Percentiles rank a stretch among this genome's conserved stretches.
phyloP scores from a whole-genome alignment of 2,797 vertebrate species.

The Hemitrygon akajei region DNA sequence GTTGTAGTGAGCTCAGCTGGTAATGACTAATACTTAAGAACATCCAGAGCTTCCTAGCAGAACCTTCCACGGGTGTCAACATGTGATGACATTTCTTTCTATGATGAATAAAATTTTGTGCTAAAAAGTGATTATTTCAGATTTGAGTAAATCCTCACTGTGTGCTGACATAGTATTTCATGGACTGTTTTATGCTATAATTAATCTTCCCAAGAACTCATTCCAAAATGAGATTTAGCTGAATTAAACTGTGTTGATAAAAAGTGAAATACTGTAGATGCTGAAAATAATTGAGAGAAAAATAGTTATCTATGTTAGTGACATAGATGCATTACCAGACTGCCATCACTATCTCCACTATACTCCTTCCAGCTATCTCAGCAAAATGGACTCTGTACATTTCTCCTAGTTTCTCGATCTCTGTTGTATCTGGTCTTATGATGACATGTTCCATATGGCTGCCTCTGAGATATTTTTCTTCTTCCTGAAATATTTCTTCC shows the following conservation, averaged over 20 bases:
- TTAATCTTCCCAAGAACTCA: neutral
- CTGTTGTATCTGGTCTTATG: too few species aligned
- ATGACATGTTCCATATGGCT: too few species aligned
- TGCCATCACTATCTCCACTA: too few species aligned
- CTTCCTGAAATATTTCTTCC: too few species aligned
- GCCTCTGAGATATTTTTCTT: too few species aligned
- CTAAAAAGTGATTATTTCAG: neutral
- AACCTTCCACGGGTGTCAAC: neutral
- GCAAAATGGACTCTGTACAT: too few species aligned
- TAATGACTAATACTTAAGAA: neutral
- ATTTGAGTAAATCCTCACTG: neutral
- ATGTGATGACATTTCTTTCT: neutral
- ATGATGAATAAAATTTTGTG: neutral
- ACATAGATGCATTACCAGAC: too few species aligned
- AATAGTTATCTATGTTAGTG: too few species aligned
- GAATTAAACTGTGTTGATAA: neutral
- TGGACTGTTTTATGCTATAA: neutral
- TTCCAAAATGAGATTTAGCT: neutral
- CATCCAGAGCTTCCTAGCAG: neutral
- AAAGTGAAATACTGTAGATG: neutral
- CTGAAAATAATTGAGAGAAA: neutral
- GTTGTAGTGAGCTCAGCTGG: neutral
- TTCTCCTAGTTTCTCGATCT: too few species aligned
- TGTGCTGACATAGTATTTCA: neutral
- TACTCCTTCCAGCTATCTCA: too few species aligned